A percentile compares a stretch with the other conserved stretches of the same genome.
These are phyloP conservation scores for Cyrtonyx montezumae DNA, from an alignment of 2,113 vertebrate species.

Conservation along the genomic window DNA sequence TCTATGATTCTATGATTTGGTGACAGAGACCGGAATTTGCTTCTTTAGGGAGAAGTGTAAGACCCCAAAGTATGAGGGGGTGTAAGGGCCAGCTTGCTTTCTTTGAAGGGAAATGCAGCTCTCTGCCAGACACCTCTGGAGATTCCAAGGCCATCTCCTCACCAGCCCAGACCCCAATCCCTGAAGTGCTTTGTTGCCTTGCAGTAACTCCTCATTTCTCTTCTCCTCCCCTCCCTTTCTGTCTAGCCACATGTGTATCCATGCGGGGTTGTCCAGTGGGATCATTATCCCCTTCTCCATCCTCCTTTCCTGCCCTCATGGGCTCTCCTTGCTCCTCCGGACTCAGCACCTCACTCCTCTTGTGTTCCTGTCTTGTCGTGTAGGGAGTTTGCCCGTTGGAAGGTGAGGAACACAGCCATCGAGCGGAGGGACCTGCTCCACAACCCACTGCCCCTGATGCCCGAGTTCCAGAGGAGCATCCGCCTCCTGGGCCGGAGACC, in stretches of 20 bases:
- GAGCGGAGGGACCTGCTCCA: slow-evolving; percentile 94
- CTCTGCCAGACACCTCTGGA: neutral
- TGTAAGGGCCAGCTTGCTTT: neutral
- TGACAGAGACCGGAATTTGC: neutral
- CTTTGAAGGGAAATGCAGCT: neutral
- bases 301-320: rapidly evolving
- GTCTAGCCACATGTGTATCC: neutral
- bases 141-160: neutral
- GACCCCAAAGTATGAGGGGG: neutral
- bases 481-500: slow-evolving; percentile 96
- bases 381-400: slow-evolving; percentile 99
- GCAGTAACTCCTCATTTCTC: neutral
- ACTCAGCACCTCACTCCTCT: neutral
- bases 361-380: slow-evolving; percentile 25
- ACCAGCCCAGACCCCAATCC: neutral
- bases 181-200: neutral
- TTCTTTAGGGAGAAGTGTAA: neutral
- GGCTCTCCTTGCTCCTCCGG: neutral
- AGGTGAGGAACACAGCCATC: slow-evolving; percentile 99
- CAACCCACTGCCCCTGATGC: slow-evolving; percentile 96
- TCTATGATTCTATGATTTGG: neutral
- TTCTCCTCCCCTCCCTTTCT: neutral
- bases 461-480: slow-evolving; percentile 96
- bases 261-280: neutral
- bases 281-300: neutral